Evolutionary conservation across 1,140 invertebrate species (phyloP).

Genomic region (Dysdera silvatica): DNA sequence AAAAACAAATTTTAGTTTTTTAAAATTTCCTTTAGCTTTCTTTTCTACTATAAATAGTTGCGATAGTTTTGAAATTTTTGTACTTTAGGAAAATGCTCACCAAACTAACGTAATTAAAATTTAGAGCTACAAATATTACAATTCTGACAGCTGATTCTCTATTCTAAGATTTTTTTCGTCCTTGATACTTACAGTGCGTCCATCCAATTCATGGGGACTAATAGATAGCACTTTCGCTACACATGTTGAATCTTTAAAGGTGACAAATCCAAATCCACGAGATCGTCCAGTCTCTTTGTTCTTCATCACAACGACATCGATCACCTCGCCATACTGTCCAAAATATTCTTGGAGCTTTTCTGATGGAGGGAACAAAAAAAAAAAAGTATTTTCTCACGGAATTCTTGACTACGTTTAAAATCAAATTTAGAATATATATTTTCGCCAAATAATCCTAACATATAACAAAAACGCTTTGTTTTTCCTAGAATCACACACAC

Average conservation of each 20-base stretch:
- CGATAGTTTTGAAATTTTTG: neutral
- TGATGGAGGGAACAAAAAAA: slow-evolving; percentile 36
- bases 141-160: neutral
- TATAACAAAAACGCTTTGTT: neutral
- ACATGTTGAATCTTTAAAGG: slow-evolving; percentile 85
- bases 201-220: slow-evolving; percentile 85
- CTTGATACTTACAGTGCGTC: slow-evolving; percentile 61
- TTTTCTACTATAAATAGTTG: neutral
- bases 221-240: slow-evolving; percentile 82
- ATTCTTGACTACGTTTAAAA: neutral
- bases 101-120: neutral
- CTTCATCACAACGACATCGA: slow-evolving; percentile 97
- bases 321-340: slow-evolving; percentile 88
- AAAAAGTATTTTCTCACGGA: neutral
- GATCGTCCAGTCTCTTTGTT: slow-evolving; percentile 92
- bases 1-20: neutral
- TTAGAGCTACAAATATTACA: neutral
- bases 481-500: neutral
- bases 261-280: slow-evolving; percentile 93
- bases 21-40: neutral
- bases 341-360: slow-evolving; percentile 90
- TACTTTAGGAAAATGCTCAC: neutral
- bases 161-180: neutral
- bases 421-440: neutral
- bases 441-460: neutral